Base-by-base conservation (phyloP, 2,888 invertebrate genomes). In the Phorcus lineatus region DNA sequence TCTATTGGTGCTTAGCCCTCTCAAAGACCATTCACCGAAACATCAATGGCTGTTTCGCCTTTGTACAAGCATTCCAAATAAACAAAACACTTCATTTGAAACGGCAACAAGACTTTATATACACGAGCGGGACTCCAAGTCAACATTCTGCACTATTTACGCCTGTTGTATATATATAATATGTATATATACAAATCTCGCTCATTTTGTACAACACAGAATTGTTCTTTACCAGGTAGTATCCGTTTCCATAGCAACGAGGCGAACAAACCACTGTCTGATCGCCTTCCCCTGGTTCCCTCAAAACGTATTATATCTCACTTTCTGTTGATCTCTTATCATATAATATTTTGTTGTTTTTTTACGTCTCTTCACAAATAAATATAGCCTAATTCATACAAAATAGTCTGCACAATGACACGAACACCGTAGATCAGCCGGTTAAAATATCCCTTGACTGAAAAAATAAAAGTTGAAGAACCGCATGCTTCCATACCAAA, bases 51-150 rank as follows among this genome's bases (percentile, higher is more conserved):
- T 11, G 47, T 47, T 47, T 47, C 47, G 47, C 1, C 7, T 47
- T 47, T 11, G 47, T 47, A 11, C 31, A 76, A 19, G n/a, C 19
- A 76, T 17, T 36, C 19, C 1, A 53, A 28, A 76, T 24, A 55
- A 55, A 76, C 55, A 55, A 76, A n/a, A 76, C 16, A 54, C 19
- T 28, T 24, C 24, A n/a, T 19, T 76, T 76, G 36, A 70, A 81
- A 81, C 81, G 78, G 81, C 81, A 81, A 78, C 81, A 78, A 78
- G 78, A 81, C 78, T 78, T 78, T 78, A 81, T 78, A 77, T 80
- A 78, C 78, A 81, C 75, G 78, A 55, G 79, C 67, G 52, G 66
- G 55, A n/a, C 55, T 47, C 55, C 52, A 52, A 31, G 19, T 52
- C 67, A 67, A 74, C 74, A 74, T 28, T 16, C 76, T 55, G 40